phyloP scores from a whole-genome alignment of 2,888 invertebrate genomes.

The Drosophila nr. perissopoda region DNA sequence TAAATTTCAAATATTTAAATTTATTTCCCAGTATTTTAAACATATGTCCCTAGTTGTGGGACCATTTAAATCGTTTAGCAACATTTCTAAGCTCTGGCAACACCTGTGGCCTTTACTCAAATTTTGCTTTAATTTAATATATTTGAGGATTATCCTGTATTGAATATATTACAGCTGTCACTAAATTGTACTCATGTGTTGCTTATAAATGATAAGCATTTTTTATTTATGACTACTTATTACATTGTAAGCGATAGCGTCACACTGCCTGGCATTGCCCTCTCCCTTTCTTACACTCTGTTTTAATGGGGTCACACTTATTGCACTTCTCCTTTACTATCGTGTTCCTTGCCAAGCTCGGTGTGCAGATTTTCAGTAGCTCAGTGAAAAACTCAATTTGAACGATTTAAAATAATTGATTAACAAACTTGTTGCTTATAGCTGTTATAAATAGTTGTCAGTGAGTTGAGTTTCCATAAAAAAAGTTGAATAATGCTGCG shows the following conservation, averaged over 20 bases:
- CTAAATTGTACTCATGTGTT: not conserved
- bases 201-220: not conserved
- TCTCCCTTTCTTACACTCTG: not conserved
- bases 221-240: not conserved
- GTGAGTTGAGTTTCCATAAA: conserved; percentile 26
- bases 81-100: conserved; percentile 19
- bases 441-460: not conserved
- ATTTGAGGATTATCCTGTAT: not conserved
- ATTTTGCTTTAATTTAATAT: not conserved
- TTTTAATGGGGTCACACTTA: conserved; percentile 37
- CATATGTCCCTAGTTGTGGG: not conserved
- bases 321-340: conserved; percentile 15
- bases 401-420: conserved; percentile 11
- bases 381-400: conserved; percentile 12
- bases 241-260: conserved; percentile 10
- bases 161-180: not conserved
- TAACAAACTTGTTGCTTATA: not conserved
- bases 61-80: not conserved
- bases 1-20: not conserved
- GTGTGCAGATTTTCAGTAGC: not conserved
- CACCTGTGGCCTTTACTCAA: not conserved
- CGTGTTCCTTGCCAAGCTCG: not conserved
- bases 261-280: conserved; percentile 28
- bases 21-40: not conserved
- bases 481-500: not conserved